These are phyloP conservation scores for Moxostoma hubbsi DNA, from an alignment of 2,797 vertebrate genomes.

Conservation along the genomic window DNA sequence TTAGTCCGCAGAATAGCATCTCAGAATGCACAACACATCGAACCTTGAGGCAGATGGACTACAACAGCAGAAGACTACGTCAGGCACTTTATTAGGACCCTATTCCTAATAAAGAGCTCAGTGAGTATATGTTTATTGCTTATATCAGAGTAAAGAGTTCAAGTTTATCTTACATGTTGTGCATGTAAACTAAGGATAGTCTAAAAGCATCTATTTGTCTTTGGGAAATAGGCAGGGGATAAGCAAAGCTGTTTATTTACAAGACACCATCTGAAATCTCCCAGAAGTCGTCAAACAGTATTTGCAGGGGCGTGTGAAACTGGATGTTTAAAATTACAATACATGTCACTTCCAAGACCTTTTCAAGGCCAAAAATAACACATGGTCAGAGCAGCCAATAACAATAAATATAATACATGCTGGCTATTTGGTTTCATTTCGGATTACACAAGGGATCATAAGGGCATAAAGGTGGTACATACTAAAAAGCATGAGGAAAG, in stretches of 20 bases:
- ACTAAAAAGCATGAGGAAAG: background rate
- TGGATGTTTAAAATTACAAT: slow-evolving; percentile 70
- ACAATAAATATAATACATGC: slow-evolving; percentile 60
- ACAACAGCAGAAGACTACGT: too few species aligned
- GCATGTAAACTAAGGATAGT: slow-evolving; percentile 34
- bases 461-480: background rate
- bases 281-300: slow-evolving; percentile 64
- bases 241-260: slow-evolving; percentile 67
- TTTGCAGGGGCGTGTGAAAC: slow-evolving; percentile 72
- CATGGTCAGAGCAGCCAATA: slow-evolving; percentile 60
- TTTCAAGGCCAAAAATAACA: slow-evolving; percentile 70
- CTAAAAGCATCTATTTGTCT: slow-evolving; percentile 69
- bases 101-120: too few species aligned
- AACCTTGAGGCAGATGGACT: too few species aligned
- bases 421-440: slow-evolving; percentile 62
- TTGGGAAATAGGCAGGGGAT: slow-evolving; percentile 57
- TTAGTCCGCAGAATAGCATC: too few species aligned
- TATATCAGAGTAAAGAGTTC: background rate
- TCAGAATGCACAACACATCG: too few species aligned
- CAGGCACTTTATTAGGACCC: too few species aligned
- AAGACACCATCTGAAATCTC: slow-evolving; percentile 54
- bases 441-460: slow-evolving; percentile 29
- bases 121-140: background rate
- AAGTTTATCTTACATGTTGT: slow-evolving; percentile 45
- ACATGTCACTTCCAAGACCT: slow-evolving; percentile 70